A percentile compares a stretch with the other conserved stretches of the same genome.
Evolutionary conservation across 2,888 invertebrate genomes (phyloP).

Genomic region (Eilema griseolum): DNA sequence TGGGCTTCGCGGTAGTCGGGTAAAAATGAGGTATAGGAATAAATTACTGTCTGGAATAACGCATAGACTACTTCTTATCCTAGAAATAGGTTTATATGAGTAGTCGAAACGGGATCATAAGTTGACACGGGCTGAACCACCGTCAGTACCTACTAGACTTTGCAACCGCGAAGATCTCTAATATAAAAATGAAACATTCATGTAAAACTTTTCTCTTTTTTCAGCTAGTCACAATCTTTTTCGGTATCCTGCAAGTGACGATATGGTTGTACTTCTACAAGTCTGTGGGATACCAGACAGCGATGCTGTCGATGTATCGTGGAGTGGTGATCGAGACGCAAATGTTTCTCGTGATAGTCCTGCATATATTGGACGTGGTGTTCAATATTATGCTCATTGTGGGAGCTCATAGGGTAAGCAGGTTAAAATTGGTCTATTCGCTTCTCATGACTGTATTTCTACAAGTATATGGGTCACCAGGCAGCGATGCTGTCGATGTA

Average conservation of each 20-base stretch:
- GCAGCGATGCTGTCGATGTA: constrained; percentile 29
- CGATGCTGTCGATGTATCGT: constrained; percentile 33
- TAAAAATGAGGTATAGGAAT: too few relatives aligned
- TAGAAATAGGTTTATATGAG: too few relatives aligned
- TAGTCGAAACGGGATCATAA: too few relatives aligned
- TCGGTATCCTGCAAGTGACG: constrained; percentile 28
- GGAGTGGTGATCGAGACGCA: constrained; percentile 42
- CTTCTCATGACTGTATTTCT: constrained; percentile 17
- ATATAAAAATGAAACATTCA: too few relatives aligned
- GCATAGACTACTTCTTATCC: too few relatives aligned
- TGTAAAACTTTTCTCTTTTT: background rate
- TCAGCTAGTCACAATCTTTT: constrained; percentile 39
- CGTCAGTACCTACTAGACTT: too few relatives aligned
- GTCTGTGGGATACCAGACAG: background rate
- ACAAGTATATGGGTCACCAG: constrained; percentile 13
- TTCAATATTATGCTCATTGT: constrained; percentile 41
- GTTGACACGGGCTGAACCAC: too few relatives aligned
- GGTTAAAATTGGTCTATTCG: too few relatives aligned
- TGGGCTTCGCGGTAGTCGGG: too few relatives aligned
- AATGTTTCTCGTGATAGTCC: constrained; percentile 29
- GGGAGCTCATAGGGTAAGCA: constrained; percentile 38
- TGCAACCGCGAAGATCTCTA: too few relatives aligned
- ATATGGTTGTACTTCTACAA: constrained; percentile 26
- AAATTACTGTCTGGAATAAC: too few relatives aligned
- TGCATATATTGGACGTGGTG: constrained; percentile 36